Evolutionary conservation across 1,140 invertebrate genomes (phyloP).

Genomic region (Agraylea sexmaculata): DNA sequence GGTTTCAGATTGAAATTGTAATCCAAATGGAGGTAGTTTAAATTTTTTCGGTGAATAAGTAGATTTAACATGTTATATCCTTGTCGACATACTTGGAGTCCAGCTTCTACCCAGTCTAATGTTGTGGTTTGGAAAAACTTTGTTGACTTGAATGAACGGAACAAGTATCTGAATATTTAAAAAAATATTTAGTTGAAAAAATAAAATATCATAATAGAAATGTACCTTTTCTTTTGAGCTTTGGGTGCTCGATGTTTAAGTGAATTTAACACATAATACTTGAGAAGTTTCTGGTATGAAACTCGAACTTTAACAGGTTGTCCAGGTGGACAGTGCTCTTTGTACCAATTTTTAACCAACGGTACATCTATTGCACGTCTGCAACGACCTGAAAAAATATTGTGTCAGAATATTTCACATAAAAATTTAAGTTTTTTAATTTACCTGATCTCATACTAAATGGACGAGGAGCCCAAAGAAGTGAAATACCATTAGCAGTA

Average conservation of each 20-base stretch:
- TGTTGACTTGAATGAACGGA: conserved; percentile 98
- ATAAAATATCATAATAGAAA: conserved; percentile 8
- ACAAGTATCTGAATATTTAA: conserved; percentile 57
- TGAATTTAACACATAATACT: conserved; percentile 97
- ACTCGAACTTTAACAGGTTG: conserved; percentile 99
- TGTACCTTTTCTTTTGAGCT: conserved; percentile 90
- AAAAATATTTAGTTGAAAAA: background rate
- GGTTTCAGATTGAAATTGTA: conserved; percentile 99
- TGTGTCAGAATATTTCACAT: conserved; percentile 2
- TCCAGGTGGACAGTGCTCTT: conserved; percentile 95
- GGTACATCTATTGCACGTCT: conserved; percentile 93
- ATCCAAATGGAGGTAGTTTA: conserved; percentile 98
- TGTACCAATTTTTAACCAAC: conserved; percentile 94
- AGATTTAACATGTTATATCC: conserved; percentile 99
- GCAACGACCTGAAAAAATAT: conserved; percentile 46
- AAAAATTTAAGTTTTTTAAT: conserved; percentile 1
- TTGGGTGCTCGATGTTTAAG: conserved; percentile 95
- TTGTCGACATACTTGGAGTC: conserved; percentile 94
- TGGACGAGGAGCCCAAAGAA: conserved; percentile 97
- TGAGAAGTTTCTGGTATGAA: conserved; percentile 96
- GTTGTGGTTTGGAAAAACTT: conserved; percentile 99
- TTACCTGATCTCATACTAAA: conserved; percentile 89
- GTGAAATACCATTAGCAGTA: conserved; percentile 95
- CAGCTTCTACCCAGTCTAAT: conserved; percentile 98
- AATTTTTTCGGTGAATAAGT: conserved; percentile 97